phyloP scores from a whole-genome alignment of 1,140 invertebrate genomes.

The Arion vulgaris region DNA sequence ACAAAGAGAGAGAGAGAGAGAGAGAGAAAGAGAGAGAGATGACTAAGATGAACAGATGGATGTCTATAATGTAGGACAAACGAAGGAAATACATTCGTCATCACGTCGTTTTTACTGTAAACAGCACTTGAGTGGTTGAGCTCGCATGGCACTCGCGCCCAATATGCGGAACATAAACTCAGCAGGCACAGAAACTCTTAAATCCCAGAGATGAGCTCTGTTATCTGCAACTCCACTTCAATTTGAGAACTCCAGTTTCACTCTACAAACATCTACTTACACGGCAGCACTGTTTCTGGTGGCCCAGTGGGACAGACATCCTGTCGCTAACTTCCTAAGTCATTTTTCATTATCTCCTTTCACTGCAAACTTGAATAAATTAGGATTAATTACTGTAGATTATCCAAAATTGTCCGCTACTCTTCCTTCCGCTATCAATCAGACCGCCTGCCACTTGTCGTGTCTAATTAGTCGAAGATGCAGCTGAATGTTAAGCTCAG shows the following conservation, averaged over 20 bases:
- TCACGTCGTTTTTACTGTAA: neutral
- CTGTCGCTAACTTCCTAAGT: no score
- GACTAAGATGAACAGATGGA: neutral
- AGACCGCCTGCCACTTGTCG: no score
- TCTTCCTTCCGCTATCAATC: no score
- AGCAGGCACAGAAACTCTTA: neutral
- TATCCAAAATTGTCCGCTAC: no score
- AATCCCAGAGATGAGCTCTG: slow-evolving; percentile 9
- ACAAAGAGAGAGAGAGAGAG: neutral
- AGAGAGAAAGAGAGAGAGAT: neutral
- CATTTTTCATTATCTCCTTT: no score
- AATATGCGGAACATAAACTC: neutral
- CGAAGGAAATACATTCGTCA: no score
- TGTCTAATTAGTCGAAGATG: no score
- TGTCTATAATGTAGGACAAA: neutral
- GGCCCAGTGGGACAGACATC: no score
- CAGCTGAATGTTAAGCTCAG: no score
- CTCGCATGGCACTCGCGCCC: neutral
- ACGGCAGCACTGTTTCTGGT: no score
- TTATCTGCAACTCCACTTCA: slow-evolving; percentile 5
- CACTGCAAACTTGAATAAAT: no score
- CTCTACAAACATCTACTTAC: neutral
- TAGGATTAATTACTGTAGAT: no score
- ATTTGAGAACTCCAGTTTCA: neutral
- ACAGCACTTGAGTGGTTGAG: neutral